These are phyloP conservation scores for Myotis myotis DNA, from an alignment of 2,797 vertebrate genomes.

Conservation along the genomic window DNA sequence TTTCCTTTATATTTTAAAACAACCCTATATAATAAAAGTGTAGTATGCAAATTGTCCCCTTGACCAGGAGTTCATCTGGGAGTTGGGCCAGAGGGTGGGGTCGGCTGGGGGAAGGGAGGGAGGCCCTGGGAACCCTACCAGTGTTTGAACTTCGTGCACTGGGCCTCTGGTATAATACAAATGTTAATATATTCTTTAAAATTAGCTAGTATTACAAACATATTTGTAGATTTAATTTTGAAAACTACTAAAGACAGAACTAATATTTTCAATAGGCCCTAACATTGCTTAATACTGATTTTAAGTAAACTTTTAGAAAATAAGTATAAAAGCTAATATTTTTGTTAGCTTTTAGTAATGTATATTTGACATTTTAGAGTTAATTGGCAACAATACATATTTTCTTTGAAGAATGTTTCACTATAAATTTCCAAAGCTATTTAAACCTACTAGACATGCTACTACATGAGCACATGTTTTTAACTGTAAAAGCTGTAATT, in stretches of 20 bases:
- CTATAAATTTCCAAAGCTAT: background rate
- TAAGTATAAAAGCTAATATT: background rate
- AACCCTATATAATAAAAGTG: no score
- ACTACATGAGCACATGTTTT: background rate
- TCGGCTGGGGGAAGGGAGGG: no score
- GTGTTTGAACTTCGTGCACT: no score
- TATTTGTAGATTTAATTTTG: background rate
- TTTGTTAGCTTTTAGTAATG: background rate
- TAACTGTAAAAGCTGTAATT: conserved; percentile 32
- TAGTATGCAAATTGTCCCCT: no score
- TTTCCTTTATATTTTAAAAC: background rate
- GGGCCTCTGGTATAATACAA: background rate
- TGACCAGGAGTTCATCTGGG: no score
- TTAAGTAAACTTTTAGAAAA: background rate
- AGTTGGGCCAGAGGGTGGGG: no score
- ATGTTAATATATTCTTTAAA: background rate
- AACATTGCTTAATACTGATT: background rate
- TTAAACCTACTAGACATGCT: conserved; percentile 18
- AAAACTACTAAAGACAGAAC: background rate
- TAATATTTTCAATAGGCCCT: background rate
- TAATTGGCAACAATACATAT: background rate
- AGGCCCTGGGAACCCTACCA: no score
- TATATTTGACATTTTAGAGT: background rate
- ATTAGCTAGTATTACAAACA: background rate
- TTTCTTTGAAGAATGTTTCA: background rate